These are phyloP conservation scores for Nesidiocoris tenuis DNA, from an alignment of 2,888 invertebrate species.

Conservation along the genomic window DNA sequence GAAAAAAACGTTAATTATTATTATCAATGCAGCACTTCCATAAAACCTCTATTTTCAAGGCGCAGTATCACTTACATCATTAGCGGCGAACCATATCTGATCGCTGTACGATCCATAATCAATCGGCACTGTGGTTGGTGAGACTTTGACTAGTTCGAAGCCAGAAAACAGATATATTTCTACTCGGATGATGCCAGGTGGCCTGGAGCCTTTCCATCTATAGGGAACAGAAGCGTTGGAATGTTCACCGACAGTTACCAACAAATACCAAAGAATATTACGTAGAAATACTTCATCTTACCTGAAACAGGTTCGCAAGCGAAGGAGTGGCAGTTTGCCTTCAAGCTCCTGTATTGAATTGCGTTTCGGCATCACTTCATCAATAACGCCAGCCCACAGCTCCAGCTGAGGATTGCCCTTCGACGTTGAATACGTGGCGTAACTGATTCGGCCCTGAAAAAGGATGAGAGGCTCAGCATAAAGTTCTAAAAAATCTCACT, in stretches of 20 bases:
- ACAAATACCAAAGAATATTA: no score
- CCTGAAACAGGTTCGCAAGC: slow-evolving; percentile 66
- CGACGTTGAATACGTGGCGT: slow-evolving; percentile 64
- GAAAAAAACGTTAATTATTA: neutral
- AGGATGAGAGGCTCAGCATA: neutral
- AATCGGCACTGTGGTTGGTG: slow-evolving; percentile 58
- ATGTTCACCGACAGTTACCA: no score
- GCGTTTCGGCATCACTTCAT: slow-evolving; percentile 64
- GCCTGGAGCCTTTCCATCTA: slow-evolving; percentile 64
- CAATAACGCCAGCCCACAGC: slow-evolving; percentile 64
- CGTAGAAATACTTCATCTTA: slow-evolving; percentile 51
- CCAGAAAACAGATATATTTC: slow-evolving; percentile 67
- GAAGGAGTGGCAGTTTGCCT: slow-evolving; percentile 65
- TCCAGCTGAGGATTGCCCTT: slow-evolving; percentile 62
- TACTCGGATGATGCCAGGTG: slow-evolving; percentile 63
- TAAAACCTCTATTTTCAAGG: no score
- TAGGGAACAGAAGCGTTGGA: neutral
- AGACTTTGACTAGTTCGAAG: slow-evolving; percentile 58
- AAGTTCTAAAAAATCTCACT: neutral
- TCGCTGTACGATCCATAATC: slow-evolving; percentile 64
- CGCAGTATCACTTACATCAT: slow-evolving; percentile 63
- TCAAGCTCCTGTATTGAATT: slow-evolving; percentile 66
- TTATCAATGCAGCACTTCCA: no score
- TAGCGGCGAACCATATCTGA: slow-evolving; percentile 66
- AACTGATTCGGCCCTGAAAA: slow-evolving; percentile 63